phyloP scores from a whole-genome alignment of 2,797 vertebrate species.

The Danio albolineatus region DNA sequence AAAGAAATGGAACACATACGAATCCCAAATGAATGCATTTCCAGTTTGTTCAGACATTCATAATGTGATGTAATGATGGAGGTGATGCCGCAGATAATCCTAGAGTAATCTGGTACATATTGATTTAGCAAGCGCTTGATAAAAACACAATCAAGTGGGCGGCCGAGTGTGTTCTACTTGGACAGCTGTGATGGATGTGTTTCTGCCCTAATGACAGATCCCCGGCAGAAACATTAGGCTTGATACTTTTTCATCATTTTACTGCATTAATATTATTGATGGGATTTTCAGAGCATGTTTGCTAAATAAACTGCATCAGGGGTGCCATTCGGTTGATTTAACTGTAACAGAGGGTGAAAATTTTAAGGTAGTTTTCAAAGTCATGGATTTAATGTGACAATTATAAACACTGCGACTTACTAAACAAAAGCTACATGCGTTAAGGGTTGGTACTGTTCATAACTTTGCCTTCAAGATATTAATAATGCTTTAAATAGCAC shows the following conservation, averaged over 20 bases:
- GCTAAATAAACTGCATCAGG: neutral
- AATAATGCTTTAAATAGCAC: neutral
- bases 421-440: neutral
- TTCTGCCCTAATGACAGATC: conserved; percentile 36
- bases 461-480: neutral
- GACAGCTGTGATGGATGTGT: conserved; percentile 39
- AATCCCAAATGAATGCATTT: conserved; percentile 25
- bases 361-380: neutral
- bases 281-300: conserved; percentile 12
- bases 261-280: conserved; percentile 23
- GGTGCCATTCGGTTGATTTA: neutral
- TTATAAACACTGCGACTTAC: neutral
- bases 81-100: conserved; percentile 49
- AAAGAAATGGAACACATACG: too few relatives aligned
- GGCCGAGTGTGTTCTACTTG: conserved; percentile 22
- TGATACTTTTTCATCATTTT: conserved; percentile 30
- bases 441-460: neutral
- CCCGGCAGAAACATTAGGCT: conserved; percentile 30
- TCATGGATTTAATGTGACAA: neutral
- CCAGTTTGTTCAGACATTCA: conserved; percentile 19
- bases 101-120: conserved; percentile 56
- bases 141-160: conserved; percentile 50
- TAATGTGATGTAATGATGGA: conserved; percentile 51
- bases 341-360: neutral
- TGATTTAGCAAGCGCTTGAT: conserved; percentile 49